phyloP scores from a whole-genome alignment of 1,140 invertebrate species.

The Philopotamus ludificatus region DNA sequence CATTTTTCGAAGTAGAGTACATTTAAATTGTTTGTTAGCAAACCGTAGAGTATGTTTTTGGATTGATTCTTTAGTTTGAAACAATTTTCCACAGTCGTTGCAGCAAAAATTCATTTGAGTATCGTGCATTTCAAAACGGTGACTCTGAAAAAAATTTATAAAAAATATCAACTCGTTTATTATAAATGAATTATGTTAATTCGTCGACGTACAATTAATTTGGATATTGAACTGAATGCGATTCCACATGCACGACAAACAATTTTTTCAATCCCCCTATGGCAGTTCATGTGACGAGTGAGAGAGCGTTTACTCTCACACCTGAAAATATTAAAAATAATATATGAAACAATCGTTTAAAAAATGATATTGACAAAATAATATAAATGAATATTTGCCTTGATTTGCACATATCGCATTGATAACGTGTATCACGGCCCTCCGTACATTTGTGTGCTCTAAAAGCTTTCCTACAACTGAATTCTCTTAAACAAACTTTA shows the following conservation, averaged over 20 bases:
- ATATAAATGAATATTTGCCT: no score
- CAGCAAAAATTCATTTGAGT: conserved; percentile 41
- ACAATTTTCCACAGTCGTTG: conserved; percentile 48
- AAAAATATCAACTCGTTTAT: not conserved
- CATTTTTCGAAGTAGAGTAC: conserved; percentile 65
- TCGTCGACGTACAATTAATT: not conserved
- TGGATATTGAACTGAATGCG: not conserved
- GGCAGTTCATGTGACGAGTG: no score
- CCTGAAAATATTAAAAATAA: no score
- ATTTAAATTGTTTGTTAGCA: conserved; percentile 56
- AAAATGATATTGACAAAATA: no score
- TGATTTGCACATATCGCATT: no score
- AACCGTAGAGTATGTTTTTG: conserved; percentile 46
- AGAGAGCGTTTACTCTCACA: no score
- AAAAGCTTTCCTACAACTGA: no score
- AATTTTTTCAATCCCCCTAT: not conserved
- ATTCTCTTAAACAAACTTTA: no score
- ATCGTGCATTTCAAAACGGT: conserved; percentile 25
- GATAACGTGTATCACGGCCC: no score
- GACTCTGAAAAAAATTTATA: conserved; percentile 26
- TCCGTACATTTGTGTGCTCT: no score
- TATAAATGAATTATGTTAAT: not conserved
- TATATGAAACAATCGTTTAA: no score
- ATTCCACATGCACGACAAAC: not conserved
- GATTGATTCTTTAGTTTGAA: conserved; percentile 42